A percentile compares a stretch with the other conserved stretches of the same genome.
Evolutionary conservation across 2,797 vertebrate species (phyloP).

Genomic region (Anas acuta): DNA sequence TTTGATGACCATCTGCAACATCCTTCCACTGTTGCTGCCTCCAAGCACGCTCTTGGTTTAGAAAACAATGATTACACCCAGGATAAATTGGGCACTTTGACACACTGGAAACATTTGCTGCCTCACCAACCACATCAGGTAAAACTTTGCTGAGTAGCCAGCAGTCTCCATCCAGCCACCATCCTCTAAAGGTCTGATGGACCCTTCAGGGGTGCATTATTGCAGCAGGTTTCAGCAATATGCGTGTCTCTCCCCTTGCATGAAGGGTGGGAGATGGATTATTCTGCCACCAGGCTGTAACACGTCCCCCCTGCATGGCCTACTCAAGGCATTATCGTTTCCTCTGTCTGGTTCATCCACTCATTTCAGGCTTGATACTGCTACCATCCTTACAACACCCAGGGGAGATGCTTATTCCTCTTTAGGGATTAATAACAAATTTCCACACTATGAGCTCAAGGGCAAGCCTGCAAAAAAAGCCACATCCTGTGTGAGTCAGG

Average conservation of each 20-base stretch:
- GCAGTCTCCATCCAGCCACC: neutral
- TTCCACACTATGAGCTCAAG: neutral
- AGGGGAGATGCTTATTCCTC: neutral
- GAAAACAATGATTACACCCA: neutral
- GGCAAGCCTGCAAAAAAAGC: neutral
- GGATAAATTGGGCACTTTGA: neutral
- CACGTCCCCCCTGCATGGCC: neutral
- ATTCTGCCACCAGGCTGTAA: neutral
- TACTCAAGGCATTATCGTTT: neutral
- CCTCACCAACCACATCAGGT: rapidly evolving
- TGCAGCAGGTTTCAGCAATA: neutral
- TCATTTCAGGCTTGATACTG: neutral
- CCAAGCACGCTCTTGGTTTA: rapidly evolving
- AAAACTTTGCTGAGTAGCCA: neutral
- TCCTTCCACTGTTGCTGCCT: neutral
- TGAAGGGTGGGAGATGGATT: neutral
- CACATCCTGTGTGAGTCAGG: constrained; percentile 65
- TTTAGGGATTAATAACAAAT: neutral
- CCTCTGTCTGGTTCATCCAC: neutral
- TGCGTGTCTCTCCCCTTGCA: neutral
- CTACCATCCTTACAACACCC: neutral
- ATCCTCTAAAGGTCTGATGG: neutral
- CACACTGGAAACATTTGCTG: neutral
- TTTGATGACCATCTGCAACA: rapidly evolving
- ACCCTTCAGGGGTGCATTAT: neutral